phyloP scores from a whole-genome alignment of 2,888 invertebrate genomes.

The Euplagia quadripunctaria region DNA sequence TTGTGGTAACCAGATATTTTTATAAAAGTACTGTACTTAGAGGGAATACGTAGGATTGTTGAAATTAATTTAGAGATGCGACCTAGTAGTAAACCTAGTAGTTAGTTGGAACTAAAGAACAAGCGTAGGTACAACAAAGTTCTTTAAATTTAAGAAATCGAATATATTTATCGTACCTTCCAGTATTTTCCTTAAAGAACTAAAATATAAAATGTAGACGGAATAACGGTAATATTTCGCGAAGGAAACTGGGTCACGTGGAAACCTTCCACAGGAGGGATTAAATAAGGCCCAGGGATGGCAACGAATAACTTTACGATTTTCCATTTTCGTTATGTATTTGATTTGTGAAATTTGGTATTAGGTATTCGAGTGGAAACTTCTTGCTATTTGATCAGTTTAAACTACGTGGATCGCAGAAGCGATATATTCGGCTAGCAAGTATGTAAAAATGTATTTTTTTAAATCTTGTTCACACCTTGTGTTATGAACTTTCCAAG shows the following conservation, averaged over 20 bases:
- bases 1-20: too few relatives aligned
- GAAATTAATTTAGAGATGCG: not conserved
- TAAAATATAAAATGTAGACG: slow-evolving; percentile 49
- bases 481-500: too few relatives aligned
- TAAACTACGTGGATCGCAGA: not conserved
- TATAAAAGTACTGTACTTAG: too few relatives aligned
- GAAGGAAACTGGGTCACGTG: slow-evolving; percentile 58
- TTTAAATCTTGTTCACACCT: too few relatives aligned
- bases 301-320: slow-evolving; percentile 26
- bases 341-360: slow-evolving; percentile 12
- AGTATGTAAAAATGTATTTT: not conserved
- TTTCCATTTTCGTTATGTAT: slow-evolving; percentile 16
- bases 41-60: too few relatives aligned
- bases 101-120: too few relatives aligned
- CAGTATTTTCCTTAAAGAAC: slow-evolving; percentile 41
- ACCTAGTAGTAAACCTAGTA: not conserved
- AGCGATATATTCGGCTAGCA: not conserved
- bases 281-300: slow-evolving; percentile 50
- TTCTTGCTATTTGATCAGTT: slow-evolving; percentile 5
- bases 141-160: slow-evolving; percentile 26
- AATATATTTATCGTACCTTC: slow-evolving; percentile 17
- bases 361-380: not conserved
- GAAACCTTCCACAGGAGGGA: slow-evolving; percentile 38
- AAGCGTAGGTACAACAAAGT: not conserved
- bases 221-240: slow-evolving; percentile 58